These are phyloP conservation scores for Danio choprae DNA, from an alignment of 2,797 vertebrate species.

Conservation along the genomic window DNA sequence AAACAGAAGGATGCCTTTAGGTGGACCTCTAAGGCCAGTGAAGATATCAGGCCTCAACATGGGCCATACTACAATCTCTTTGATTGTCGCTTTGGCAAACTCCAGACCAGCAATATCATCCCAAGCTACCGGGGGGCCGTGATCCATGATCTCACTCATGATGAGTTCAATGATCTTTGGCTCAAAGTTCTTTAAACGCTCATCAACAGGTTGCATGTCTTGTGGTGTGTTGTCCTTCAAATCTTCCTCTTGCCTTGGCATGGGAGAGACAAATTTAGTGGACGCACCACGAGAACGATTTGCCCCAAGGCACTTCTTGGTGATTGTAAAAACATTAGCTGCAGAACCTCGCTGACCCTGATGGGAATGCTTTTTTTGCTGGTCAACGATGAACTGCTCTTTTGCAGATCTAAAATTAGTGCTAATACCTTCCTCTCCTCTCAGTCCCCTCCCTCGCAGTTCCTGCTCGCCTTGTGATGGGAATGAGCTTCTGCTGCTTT, in stretches of 20 bases:
- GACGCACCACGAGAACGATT: slow-evolving; percentile 86
- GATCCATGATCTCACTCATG: slow-evolving; percentile 97
- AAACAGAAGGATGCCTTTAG: slow-evolving; percentile 95
- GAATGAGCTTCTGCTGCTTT: slow-evolving; percentile 63
- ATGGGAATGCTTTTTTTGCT: slow-evolving; percentile 86
- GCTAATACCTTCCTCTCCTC: slow-evolving; percentile 65
- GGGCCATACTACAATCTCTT: slow-evolving; percentile 98
- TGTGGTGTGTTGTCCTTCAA: slow-evolving; percentile 33
- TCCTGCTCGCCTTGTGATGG: slow-evolving; percentile 61
- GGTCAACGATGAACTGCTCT: slow-evolving; percentile 88
- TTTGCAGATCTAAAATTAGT: slow-evolving; percentile 87
- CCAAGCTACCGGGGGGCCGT: slow-evolving; percentile 90
- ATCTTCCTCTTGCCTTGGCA: slow-evolving; percentile 84
- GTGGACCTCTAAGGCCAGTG: slow-evolving; percentile 92
- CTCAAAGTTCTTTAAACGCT: slow-evolving; percentile 91
- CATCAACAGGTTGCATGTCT: slow-evolving; percentile 79
- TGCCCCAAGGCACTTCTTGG: slow-evolving; percentile 92
- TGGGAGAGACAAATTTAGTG: slow-evolving; percentile 92
- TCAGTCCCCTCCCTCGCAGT: slow-evolving; percentile 56
- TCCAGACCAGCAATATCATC: slow-evolving; percentile 96
- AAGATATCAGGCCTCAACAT: slow-evolving; percentile 98
- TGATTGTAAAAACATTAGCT: slow-evolving; percentile 66
- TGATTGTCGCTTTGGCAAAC: slow-evolving; percentile 95
- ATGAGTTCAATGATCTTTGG: slow-evolving; percentile 96
- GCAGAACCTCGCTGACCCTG: slow-evolving; percentile 71